Evolutionary conservation across 2,888 invertebrate genomes (phyloP).

Genomic region (Perdita meconis): DNA sequence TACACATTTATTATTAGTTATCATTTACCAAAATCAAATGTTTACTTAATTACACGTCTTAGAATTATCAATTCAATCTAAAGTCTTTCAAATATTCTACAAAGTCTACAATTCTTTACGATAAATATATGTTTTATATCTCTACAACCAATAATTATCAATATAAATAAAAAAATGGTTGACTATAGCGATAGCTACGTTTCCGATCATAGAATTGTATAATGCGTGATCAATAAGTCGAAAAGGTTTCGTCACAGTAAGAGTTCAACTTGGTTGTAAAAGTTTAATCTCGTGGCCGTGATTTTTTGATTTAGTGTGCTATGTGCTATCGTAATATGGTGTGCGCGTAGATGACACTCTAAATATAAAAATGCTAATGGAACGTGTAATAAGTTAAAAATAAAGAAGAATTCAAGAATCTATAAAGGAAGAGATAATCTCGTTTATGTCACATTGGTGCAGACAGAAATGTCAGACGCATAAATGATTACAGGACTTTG

Average conservation of each 20-base stretch:
- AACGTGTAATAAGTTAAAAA: slow-evolving; percentile 2
- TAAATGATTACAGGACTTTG: slow-evolving; percentile 40
- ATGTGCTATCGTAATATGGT: slow-evolving; percentile 11
- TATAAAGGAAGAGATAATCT: slow-evolving; percentile 32
- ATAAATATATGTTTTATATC: no score
- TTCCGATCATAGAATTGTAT: slow-evolving; percentile 60
- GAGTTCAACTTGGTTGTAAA: slow-evolving; percentile 42
- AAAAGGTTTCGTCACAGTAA: slow-evolving; percentile 62
- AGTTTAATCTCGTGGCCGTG: slow-evolving; percentile 29
- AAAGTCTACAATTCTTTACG: no score
- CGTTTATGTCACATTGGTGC: slow-evolving; percentile 19
- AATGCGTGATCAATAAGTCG: slow-evolving; percentile 72
- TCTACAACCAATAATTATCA: no score
- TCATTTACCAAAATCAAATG: no score
- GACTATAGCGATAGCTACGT: slow-evolving; percentile 11
- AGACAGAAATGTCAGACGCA: slow-evolving; percentile 49
- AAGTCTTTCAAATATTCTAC: no score
- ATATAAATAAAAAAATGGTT: background rate
- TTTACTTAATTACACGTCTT: no score
- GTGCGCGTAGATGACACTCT: slow-evolving; percentile 7
- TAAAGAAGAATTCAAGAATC: slow-evolving; percentile 3
- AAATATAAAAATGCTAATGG: slow-evolving; percentile 22
- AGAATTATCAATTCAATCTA: no score
- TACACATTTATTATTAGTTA: no score
- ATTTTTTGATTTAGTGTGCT: slow-evolving; percentile 24